A percentile compares a stretch with the other conserved stretches of the same genome.
Conservation (phyloP, 2,113 vertebrate genomes). For the Coryphaenoides rupestris region DNA sequence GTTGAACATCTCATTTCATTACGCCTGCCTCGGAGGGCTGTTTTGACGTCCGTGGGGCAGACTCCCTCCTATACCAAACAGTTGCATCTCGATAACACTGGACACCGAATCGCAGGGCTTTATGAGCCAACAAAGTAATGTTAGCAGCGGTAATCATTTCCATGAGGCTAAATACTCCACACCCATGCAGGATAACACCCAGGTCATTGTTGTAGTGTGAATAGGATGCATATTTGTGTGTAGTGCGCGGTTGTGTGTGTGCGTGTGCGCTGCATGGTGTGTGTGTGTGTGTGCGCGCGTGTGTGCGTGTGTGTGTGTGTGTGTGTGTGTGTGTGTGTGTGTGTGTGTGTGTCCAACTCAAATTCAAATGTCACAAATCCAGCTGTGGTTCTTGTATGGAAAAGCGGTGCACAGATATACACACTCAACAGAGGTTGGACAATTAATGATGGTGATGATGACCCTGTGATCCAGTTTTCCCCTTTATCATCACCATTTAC, state of each 20-base stretch:
- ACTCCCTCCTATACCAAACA: not conserved
- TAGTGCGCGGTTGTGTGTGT: too few relatives aligned
- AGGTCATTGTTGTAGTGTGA: too few relatives aligned
- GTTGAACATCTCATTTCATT: not conserved
- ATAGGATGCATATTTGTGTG: too few relatives aligned
- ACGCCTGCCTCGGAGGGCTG: not conserved
- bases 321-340: too few relatives aligned
- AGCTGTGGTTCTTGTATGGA: not conserved
- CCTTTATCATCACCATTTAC: not conserved
- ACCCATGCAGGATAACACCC: not conserved
- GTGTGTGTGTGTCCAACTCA: not conserved
- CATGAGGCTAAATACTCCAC: not conserved
- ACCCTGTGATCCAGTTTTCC: not conserved
- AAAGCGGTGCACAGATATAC: not conserved
- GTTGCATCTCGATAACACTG: too few relatives aligned
- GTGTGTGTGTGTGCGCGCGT: too few relatives aligned
- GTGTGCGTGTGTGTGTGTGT: not conserved
- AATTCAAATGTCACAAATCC: not conserved
- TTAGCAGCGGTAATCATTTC: not conserved
- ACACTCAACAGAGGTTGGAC: not conserved
- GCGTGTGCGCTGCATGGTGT: too few relatives aligned
- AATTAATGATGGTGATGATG: too few relatives aligned
- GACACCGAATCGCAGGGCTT: not conserved
- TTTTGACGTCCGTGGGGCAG: not conserved
- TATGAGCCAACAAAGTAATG: not conserved